These are phyloP conservation scores for Apostichopus japonicus DNA, from an alignment of 35 echinoderm and acorn worm species.

Conservation along the genomic window DNA sequence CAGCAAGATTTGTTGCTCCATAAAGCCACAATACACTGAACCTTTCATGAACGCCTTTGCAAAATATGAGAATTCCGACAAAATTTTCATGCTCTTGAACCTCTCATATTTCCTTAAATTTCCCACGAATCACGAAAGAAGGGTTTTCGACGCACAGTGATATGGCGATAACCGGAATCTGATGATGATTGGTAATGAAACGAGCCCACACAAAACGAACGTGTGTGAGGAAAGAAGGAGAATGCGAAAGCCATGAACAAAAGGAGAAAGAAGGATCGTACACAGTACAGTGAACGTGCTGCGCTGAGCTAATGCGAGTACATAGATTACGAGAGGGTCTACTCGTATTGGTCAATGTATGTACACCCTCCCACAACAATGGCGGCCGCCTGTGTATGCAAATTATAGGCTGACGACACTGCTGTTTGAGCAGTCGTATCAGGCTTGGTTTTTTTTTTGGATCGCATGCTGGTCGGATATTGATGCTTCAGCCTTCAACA, in stretches of 20 bases:
- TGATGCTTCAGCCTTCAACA: not conserved
- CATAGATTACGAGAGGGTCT: conserved; percentile 36
- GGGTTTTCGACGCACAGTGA: conserved; percentile 69
- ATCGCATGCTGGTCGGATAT: not conserved
- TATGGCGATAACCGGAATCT: conserved; percentile 78
- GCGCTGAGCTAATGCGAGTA: conserved; percentile 38
- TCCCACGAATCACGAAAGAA: conserved; percentile 63
- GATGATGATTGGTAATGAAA: conserved; percentile 94
- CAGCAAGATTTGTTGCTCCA: conserved; percentile 54
- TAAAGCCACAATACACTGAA: conserved; percentile 66
- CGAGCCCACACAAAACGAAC: conserved; percentile 82
- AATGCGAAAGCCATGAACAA: conserved; percentile 63
- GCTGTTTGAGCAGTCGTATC: not conserved
- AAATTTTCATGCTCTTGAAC: conserved; percentile 61
- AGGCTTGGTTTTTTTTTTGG: not conserved
- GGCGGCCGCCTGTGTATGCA: conserved; percentile 63
- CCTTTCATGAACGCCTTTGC: conserved; percentile 64
- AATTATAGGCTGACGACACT: conserved; percentile 34
- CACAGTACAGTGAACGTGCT: conserved; percentile 56
- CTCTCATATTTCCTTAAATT: conserved; percentile 67
- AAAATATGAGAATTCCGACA: conserved; percentile 66
- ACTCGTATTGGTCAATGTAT: conserved; percentile 20
- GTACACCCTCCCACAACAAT: conserved; percentile 56
- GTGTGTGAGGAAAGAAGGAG: conserved; percentile 60
- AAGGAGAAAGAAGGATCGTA: conserved; percentile 49